Evolutionary conservation across 2,888 invertebrate species (phyloP).

Genomic region (Torymus aiolomorphi): DNA sequence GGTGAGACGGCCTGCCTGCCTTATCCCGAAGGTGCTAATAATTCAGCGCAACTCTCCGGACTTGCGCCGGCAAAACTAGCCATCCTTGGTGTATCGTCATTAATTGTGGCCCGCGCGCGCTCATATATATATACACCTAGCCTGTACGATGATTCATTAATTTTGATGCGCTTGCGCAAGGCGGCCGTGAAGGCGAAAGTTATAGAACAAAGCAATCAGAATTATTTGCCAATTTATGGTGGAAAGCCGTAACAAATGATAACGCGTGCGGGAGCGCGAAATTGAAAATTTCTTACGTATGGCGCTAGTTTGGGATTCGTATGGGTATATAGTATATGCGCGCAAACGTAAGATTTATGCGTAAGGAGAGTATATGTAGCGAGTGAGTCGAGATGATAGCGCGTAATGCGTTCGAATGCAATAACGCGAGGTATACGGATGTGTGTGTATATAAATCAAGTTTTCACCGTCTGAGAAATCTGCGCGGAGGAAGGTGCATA

Average conservation of each 20-base stretch:
- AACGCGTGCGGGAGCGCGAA: not conserved
- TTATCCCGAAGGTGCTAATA: not conserved
- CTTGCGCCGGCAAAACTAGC: not conserved
- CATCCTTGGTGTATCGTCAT: slow-evolving; percentile 22
- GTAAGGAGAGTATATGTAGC: no score
- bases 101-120: slow-evolving; percentile 3
- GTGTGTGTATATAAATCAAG: no score
- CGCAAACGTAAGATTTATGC: no score
- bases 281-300: slow-evolving; percentile 5
- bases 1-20: not conserved
- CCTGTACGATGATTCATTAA: slow-evolving; percentile 51
- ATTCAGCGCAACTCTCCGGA: slow-evolving; percentile 11
- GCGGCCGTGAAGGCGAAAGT: slow-evolving; percentile 1
- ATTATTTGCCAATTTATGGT: slow-evolving; percentile 34
- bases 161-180: slow-evolving; percentile 48
- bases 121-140: not conserved
- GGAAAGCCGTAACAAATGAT: not conserved
- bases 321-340: no score
- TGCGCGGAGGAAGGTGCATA: no score
- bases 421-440: no score
- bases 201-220: slow-evolving; percentile 43
- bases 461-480: no score
- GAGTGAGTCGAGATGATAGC: no score
- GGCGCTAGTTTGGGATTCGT: not conserved
- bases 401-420: no score